Percentiles rank a stretch among this genome's conserved stretches.
Conservation (phyloP, 2,888 invertebrate species). For the Hybos culiciformis region DNA sequence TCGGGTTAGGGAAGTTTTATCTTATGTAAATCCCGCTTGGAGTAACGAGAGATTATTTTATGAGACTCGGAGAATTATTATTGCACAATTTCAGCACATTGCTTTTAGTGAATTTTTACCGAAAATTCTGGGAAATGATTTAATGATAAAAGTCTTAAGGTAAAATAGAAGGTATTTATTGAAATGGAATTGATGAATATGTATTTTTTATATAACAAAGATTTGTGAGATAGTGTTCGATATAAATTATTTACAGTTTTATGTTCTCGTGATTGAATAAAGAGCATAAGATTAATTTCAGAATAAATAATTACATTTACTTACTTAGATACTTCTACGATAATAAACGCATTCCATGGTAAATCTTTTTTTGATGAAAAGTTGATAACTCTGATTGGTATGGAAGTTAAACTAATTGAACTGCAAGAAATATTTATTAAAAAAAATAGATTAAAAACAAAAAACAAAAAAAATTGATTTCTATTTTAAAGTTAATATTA, state of each 20-base stretch:
- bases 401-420: no score
- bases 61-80: constrained; percentile 59
- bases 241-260: neutral
- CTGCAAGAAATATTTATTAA: no score
- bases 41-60: constrained; percentile 61
- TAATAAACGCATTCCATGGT: neutral
- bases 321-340: neutral
- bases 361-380: no score
- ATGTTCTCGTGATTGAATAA: neutral
- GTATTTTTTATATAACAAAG: no score
- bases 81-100: constrained; percentile 70
- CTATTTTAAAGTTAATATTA: neutral
- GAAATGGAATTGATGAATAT: no score
- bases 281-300: neutral
- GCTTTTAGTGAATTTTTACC: constrained; percentile 74
- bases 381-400: no score
- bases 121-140: constrained; percentile 49
- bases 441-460: no score
- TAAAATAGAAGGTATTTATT: constrained; percentile 30
- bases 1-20: constrained; percentile 55
- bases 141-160: constrained; percentile 39
- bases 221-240: neutral
- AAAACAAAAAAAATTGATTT: no score
- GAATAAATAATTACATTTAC: neutral
- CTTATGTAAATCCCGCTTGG: constrained; percentile 63